phyloP scores from a whole-genome alignment of 2,888 invertebrate species.

The Lithophane semibrunnea region DNA sequence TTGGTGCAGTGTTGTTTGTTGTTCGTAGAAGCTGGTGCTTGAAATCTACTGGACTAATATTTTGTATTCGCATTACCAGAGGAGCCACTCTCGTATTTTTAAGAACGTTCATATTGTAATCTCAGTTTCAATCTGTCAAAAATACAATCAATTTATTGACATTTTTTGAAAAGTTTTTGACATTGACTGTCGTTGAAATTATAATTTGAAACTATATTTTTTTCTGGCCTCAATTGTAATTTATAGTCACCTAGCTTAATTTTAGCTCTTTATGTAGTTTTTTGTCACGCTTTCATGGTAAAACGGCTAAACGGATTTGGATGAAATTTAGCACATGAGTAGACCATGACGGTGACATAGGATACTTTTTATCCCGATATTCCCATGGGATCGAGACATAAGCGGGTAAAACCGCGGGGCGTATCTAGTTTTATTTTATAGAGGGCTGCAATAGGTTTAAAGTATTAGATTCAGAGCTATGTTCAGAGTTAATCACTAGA shows the following conservation, averaged over 20 bases:
- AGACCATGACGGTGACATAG: no score
- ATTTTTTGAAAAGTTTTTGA: no score
- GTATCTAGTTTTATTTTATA: not conserved
- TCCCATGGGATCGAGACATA: no score
- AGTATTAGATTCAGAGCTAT: not conserved
- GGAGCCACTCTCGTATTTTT: not conserved
- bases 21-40: not conserved
- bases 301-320: no score
- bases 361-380: no score
- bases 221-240: not conserved
- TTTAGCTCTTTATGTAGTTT: not conserved
- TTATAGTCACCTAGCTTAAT: not conserved
- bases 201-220: not conserved
- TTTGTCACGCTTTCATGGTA: no score
- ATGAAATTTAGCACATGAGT: no score
- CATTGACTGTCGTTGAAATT: no score
- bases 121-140: not conserved
- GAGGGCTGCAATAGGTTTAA: not conserved
- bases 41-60: not conserved
- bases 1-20: slow-evolving; percentile 27
- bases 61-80: not conserved
- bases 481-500: not conserved
- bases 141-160: not conserved
- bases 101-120: not conserved
- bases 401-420: no score